Evolutionary conservation across 2,797 vertebrate species (phyloP).

Genomic region (Neosilurus hyrtlii): DNA sequence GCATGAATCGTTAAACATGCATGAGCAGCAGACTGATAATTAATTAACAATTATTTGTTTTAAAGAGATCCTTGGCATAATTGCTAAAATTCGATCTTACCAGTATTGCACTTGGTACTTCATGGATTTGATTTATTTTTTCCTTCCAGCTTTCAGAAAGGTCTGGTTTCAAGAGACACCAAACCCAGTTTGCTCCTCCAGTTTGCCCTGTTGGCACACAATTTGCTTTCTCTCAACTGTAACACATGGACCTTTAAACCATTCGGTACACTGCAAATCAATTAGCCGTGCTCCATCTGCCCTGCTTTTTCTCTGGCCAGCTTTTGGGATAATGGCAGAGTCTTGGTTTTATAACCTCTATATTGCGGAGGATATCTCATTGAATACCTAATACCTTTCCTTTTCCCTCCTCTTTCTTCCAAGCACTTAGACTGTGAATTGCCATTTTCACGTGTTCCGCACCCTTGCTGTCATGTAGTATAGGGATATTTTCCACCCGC

Average conservation of each 20-base stretch:
- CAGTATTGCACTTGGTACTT: neutral
- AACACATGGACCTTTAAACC: constrained; percentile 29
- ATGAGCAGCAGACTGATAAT: constrained; percentile 5
- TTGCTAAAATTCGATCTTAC: neutral
- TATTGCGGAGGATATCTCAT: neutral
- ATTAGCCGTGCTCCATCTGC: constrained; percentile 16
- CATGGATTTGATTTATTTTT: neutral
- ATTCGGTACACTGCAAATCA: constrained; percentile 22
- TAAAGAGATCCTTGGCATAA: neutral
- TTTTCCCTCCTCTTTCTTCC: neutral
- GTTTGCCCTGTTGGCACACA: neutral
- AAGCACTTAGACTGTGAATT: constrained; percentile 10
- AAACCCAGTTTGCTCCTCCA: neutral
- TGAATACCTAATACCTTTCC: neutral
- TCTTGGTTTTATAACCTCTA: neutral
- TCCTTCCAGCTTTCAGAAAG: neutral
- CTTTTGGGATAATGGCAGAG: constrained; percentile 7
- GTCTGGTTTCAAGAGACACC: neutral
- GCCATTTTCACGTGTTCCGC: constrained; percentile 20
- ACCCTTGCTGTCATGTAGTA: neutral
- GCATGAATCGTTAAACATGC: neutral
- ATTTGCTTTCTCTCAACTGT: constrained; percentile 1
- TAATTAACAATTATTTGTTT: neutral
- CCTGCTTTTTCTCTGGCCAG: neutral
- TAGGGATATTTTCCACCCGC: constrained; percentile 7